These are phyloP conservation scores for Stenurella melanura DNA, from an alignment of 2,888 invertebrate species.

Conservation along the genomic window DNA sequence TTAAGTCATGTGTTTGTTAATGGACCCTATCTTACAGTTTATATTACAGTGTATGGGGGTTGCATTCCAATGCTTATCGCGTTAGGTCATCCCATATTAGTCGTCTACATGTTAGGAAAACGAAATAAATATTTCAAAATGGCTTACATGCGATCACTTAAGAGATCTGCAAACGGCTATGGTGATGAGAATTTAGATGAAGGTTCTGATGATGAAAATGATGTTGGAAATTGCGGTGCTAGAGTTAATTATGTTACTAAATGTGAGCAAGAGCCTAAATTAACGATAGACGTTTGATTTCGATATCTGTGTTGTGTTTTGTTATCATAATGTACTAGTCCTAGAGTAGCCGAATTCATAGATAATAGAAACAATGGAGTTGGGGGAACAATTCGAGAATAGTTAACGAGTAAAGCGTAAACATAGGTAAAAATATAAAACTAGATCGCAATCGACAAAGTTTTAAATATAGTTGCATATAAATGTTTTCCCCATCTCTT, in stretches of 20 bases:
- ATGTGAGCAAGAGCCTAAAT: background rate
- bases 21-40: background rate
- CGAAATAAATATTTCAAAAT: conserved; percentile 55
- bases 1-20: background rate
- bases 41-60: conserved; percentile 29
- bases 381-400: too few species aligned
- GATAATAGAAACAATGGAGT: too few species aligned
- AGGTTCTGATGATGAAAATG: conserved; percentile 42
- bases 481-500: too few species aligned
- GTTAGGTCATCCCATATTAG: conserved; percentile 40
- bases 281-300: background rate
- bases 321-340: too few species aligned
- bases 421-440: too few species aligned
- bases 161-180: conserved; percentile 45
- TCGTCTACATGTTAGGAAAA: conserved; percentile 51
- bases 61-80: conserved; percentile 39
- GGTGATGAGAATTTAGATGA: conserved; percentile 51
- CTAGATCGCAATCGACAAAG: too few species aligned
- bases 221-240: background rate
- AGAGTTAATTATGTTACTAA: background rate
- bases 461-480: too few species aligned
- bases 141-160: conserved; percentile 54
- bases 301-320: too few species aligned
- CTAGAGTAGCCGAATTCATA: too few species aligned
- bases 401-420: too few species aligned